Conservation (phyloP, 2,888 invertebrate genomes). For the Amblyteles armatorius region DNA sequence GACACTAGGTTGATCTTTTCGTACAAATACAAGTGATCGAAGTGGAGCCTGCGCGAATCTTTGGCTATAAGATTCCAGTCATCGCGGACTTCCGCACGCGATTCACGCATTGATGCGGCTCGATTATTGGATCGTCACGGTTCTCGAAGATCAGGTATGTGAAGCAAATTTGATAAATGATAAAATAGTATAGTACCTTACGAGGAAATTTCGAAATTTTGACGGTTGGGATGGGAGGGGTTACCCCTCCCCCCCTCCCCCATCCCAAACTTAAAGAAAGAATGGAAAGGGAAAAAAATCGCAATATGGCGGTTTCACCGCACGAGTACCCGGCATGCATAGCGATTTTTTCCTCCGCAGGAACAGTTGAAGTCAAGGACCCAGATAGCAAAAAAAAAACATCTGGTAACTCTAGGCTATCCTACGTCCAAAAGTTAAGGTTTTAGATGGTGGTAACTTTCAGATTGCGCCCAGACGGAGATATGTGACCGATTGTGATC, state of each 20-base stretch:
- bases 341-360: background rate
- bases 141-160: background rate
- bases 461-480: no score
- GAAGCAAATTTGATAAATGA: background rate
- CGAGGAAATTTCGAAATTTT: background rate
- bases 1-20: background rate
- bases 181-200: background rate
- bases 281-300: background rate
- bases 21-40: background rate
- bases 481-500: no score
- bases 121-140: background rate
- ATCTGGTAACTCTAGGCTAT: no score
- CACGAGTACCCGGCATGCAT: background rate
- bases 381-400: no score
- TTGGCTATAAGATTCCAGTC: background rate
- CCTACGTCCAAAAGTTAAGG: no score
- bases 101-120: background rate
- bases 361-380: no score
- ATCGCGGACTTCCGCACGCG: background rate
- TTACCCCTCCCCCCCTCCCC: no score
- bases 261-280: background rate
- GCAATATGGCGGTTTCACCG: background rate
- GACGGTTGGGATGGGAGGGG: background rate
- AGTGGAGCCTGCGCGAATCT: background rate
- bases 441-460: no score